These are phyloP conservation scores for Copsychus sechellarum DNA, from an alignment of 2,113 vertebrate species.

Conservation along the genomic window DNA sequence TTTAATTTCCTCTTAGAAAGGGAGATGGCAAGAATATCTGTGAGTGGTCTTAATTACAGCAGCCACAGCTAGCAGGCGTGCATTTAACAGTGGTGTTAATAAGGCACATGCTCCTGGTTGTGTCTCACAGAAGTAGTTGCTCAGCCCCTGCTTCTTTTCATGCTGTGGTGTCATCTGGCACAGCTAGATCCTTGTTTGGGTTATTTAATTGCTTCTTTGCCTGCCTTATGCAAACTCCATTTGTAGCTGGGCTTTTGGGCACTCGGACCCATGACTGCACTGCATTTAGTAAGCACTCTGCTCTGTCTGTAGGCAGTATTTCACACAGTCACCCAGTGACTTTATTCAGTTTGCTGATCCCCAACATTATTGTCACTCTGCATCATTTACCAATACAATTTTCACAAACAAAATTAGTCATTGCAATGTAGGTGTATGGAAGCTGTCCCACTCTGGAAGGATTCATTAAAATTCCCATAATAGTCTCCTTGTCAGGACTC, in stretches of 20 bases:
- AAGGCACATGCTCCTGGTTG: background rate
- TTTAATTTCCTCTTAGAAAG: slow-evolving; percentile 7
- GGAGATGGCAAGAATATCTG: background rate
- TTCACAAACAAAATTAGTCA: slow-evolving; percentile 60
- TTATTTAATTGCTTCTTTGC: slow-evolving; percentile 60
- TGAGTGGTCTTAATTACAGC: background rate
- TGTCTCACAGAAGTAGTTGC: slow-evolving; percentile 18
- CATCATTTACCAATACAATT: slow-evolving; percentile 48
- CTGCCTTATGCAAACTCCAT: slow-evolving; percentile 56
- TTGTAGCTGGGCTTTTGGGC: slow-evolving; percentile 46
- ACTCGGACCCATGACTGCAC: background rate
- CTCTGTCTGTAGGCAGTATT: slow-evolving; percentile 23
- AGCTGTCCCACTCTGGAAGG: slow-evolving; percentile 34
- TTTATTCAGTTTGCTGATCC: slow-evolving; percentile 34
- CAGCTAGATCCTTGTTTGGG: slow-evolving; percentile 48
- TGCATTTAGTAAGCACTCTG: slow-evolving; percentile 22
- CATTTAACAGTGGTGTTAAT: slow-evolving; percentile 2
- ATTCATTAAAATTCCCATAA: slow-evolving; percentile 68
- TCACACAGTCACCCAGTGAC: slow-evolving; percentile 28
- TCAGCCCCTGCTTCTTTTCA: slow-evolving; percentile 49
- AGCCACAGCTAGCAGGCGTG: slow-evolving; percentile 7
- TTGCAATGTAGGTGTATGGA: slow-evolving; percentile 53
- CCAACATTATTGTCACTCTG: background rate
- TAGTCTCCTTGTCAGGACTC: slow-evolving; percentile 58
- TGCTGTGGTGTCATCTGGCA: slow-evolving; percentile 58